These are phyloP conservation scores for Acleris laterana DNA, from an alignment of 2,888 invertebrate genomes.

Conservation along the genomic window DNA sequence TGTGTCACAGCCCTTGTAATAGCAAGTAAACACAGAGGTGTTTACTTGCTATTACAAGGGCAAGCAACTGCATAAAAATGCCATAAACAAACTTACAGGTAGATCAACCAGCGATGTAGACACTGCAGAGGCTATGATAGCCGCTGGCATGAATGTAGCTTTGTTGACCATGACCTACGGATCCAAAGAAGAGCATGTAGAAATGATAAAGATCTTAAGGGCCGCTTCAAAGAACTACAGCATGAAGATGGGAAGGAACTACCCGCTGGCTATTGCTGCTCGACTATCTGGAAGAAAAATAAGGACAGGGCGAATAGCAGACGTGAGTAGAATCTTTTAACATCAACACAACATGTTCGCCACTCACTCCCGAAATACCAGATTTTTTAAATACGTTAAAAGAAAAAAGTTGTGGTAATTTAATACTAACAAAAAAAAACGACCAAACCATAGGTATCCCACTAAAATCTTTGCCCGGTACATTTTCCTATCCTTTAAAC, in stretches of 20 bases:
- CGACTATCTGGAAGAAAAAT: conserved; percentile 95
- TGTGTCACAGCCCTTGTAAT: no score
- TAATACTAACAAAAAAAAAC: no score
- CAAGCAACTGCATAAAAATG: no score
- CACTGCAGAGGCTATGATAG: conserved; percentile 75
- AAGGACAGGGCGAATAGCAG: conserved; percentile 91
- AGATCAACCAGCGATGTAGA: conserved; percentile 63
- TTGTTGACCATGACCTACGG: conserved; percentile 74
- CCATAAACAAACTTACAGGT: conserved; percentile 49
- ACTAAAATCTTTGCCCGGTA: no score
- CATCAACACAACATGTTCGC: no score
- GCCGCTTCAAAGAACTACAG: conserved; percentile 84
- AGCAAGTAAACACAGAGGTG: no score
- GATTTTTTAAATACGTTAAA: no score
- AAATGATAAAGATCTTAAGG: conserved; percentile 71
- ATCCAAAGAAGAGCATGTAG: conserved; percentile 66
- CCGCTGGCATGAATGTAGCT: conserved; percentile 82
- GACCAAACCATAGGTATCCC: no score
- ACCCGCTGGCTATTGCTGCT: conserved; percentile 92
- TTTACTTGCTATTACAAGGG: no score
- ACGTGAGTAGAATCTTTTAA: conserved; percentile 80
- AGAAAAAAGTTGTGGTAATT: no score
- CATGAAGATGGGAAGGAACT: conserved; percentile 83
- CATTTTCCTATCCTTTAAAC: not conserved
- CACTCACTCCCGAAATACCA: no score